Evolutionary conservation across 1,140 invertebrate genomes (phyloP), one percentile per base, ranked within the genome.

Genomic region (Drosophila ananassae): DNA sequence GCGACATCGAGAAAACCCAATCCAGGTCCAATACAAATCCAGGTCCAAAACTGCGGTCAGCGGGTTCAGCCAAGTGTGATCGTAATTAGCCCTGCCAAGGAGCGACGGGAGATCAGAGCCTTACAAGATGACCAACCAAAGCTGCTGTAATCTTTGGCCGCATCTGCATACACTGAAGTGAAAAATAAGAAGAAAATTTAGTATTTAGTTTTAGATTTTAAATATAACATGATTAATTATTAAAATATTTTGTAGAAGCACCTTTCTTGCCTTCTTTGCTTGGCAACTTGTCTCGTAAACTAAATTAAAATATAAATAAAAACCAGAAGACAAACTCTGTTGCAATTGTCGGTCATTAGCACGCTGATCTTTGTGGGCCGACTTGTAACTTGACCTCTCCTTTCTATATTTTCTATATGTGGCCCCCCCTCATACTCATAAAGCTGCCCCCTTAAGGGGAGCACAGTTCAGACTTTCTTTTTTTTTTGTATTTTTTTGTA

Each of bases 281-380:
- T 67, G 64, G 64, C 64, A 67, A 50, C 62, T 66, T 66, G 64
- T 10, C 28, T 5, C 28, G 3, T 3, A 57, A 47, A 44, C 24
- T 51, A 1, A 59, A 34, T 5, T 24, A 28, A 28, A 48, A 12
- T 44, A 53, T n/a, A 28, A 12, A 37, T 17, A 41, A 41, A 25
- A 53, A 25, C 13, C 50, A 52, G 10, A 67, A 44, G 62, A 30
- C 48, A 21, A 58, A 71, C 34, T 71, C 54, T 74, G 72, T 64
- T 74, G 59, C 71, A 74, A 74, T 57, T 56, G 71, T 48, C 59
- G 72, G 72, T 74, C 72, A 74, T 74, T 74, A 57, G 72, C 72
- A 74, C 72, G 72, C 60, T 74, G 59, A 74, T 74, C 72, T 28
- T 51, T 44, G 41, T 37, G 50, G 44, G 30, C 50, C 69, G 30